A percentile compares a stretch with the other conserved stretches of the same genome.
These are phyloP conservation scores for Strigamia crassipes DNA, from an alignment of 2,888 invertebrate species.

Conservation along the genomic window DNA sequence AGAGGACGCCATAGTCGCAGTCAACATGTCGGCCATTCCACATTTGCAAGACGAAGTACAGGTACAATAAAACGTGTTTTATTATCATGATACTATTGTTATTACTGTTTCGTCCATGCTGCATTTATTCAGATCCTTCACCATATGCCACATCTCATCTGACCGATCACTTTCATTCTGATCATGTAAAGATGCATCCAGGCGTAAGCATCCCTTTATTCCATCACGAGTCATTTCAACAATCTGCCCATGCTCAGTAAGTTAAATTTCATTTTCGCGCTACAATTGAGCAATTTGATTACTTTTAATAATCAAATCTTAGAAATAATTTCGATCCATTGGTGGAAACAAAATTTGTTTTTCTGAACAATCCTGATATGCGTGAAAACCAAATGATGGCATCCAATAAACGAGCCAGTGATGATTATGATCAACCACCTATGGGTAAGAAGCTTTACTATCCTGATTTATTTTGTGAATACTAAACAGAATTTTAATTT, in stretches of 20 bases:
- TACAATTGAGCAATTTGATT: background rate
- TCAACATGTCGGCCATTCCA: background rate
- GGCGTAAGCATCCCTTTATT: background rate
- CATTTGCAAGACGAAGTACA: background rate
- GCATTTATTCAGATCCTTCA: conserved; percentile 7
- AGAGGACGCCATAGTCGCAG: background rate
- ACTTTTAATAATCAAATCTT: background rate
- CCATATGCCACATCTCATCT: conserved; percentile 31
- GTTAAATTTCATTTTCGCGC: background rate
- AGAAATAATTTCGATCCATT: background rate
- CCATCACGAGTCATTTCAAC: background rate
- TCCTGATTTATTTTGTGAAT: background rate
- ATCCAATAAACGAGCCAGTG: background rate
- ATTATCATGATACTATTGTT: too few relatives aligned
- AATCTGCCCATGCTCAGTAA: background rate
- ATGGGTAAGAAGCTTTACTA: background rate
- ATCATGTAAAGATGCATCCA: background rate
- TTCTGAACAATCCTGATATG: background rate
- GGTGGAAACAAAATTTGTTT: background rate
- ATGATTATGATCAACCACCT: background rate
- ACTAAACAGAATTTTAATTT: background rate
- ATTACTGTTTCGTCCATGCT: background rate
- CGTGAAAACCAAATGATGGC: too few relatives aligned
- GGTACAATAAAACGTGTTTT: too few relatives aligned
- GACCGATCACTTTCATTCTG: background rate